Conservation (phyloP, 2,797 vertebrate species). For the Ataeniobius toweri region DNA sequence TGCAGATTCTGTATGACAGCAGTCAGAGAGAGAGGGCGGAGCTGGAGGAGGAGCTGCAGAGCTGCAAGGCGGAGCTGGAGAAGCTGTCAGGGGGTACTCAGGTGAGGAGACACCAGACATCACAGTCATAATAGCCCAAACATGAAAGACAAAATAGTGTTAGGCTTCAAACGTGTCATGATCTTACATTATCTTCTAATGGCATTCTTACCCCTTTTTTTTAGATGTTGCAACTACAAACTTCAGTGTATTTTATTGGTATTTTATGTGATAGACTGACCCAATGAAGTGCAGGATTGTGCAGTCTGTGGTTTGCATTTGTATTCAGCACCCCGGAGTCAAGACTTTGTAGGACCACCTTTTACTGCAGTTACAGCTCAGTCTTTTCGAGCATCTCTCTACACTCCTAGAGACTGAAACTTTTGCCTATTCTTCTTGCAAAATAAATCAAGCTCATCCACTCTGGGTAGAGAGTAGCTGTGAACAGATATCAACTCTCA, state of each 20-base stretch:
- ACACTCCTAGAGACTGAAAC: no score
- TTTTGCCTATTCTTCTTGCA: no score
- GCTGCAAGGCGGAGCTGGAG: slow-evolving; percentile 89
- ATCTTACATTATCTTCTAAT: neutral
- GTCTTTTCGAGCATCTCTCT: no score
- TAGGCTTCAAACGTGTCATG: neutral
- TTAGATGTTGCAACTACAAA: neutral
- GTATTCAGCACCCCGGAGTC: neutral
- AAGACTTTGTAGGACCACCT: neutral
- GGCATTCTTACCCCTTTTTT: neutral
- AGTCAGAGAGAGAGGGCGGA: slow-evolving; percentile 84
- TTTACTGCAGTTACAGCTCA: neutral
- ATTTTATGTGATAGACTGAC: neutral
- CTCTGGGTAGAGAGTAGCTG: neutral
- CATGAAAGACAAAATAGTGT: slow-evolving; percentile 2
- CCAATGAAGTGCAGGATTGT: neutral
- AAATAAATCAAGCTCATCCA: no score
- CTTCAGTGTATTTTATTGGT: neutral
- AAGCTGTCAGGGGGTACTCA: slow-evolving; percentile 76
- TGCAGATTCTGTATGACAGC: slow-evolving; percentile 82
- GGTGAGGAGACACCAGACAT: slow-evolving; percentile 69
- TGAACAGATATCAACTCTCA: neutral
- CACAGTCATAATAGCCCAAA: neutral
- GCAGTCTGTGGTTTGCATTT: neutral
- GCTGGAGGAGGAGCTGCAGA: slow-evolving; percentile 85